A percentile compares a stretch with the other conserved stretches of the same genome.
These are phyloP conservation scores for Phodopus roborovskii DNA, from an alignment of 2,113 vertebrate genomes.

Conservation along the genomic window DNA sequence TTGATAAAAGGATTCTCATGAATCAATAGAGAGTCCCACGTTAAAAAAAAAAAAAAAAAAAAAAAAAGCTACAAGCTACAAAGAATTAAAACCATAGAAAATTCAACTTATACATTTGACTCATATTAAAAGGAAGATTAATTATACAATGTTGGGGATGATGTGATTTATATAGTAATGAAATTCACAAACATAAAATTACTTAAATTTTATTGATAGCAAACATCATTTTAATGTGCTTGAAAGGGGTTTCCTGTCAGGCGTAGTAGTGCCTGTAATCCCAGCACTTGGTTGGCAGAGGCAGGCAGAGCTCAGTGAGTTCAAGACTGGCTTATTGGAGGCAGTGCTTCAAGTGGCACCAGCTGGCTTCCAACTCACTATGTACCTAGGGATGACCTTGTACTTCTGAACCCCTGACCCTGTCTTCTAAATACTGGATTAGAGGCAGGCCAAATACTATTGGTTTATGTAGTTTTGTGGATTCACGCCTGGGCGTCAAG, in stretches of 20 bases:
- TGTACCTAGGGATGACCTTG: too few species aligned
- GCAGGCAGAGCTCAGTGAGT: too few species aligned
- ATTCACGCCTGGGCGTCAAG: neutral
- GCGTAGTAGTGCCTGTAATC: too few species aligned
- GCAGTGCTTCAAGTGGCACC: neutral
- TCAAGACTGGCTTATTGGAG: neutral
- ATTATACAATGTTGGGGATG: neutral
- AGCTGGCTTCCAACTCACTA: neutral
- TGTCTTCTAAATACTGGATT: too few species aligned
- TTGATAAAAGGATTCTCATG: neutral
- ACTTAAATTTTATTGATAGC: neutral
- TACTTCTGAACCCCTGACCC: neutral
- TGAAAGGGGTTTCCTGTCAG: neutral
- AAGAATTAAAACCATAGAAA: neutral
- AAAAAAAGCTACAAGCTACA: neutral
- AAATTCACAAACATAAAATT: neutral
- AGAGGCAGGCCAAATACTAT: neutral
- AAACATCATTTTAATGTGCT: neutral
- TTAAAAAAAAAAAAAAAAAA: neutral
- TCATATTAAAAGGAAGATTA: neutral
- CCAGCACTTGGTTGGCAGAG: too few species aligned
- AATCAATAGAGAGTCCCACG: neutral
- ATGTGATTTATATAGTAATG: neutral
- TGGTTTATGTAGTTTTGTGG: neutral
- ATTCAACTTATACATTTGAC: neutral